A percentile compares a stretch with the other conserved stretches of the same genome.
Conservation (phyloP, 2,888 invertebrate genomes). For the Oligia strigilis region DNA sequence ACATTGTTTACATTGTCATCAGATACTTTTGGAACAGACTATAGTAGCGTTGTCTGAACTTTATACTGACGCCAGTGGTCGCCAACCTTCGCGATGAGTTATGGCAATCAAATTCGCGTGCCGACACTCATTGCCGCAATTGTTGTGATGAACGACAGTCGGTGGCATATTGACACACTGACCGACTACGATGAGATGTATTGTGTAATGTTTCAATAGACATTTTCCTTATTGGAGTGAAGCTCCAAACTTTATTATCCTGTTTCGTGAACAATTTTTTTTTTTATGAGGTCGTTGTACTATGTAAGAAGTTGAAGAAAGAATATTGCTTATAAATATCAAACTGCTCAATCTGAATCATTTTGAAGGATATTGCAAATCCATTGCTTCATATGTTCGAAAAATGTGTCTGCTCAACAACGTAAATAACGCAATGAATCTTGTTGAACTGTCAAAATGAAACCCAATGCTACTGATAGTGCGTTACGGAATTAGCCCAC, state of each 20-base stretch:
- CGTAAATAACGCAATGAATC: no score
- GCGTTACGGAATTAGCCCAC: no score
- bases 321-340: no score
- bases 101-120: constrained; percentile 58
- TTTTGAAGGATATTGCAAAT: no score
- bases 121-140: constrained; percentile 52
- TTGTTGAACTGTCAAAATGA: no score
- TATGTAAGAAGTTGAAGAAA: no score
- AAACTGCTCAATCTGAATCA: no score
- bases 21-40: neutral
- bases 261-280: neutral
- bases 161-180: constrained; percentile 30
- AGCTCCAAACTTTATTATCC: neutral
- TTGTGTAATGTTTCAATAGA: neutral
- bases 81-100: constrained; percentile 55
- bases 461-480: no score
- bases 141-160: constrained; percentile 35
- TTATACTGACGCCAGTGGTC: constrained; percentile 20
- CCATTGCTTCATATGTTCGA: no score
- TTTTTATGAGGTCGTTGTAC: neutral
- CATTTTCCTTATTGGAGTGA: neutral
- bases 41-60: constrained; percentile 3
- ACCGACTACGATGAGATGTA: neutral
- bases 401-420: no score
- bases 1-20: neutral